These are phyloP conservation scores for Oconnorella tubifera DNA, from an alignment of 2,888 invertebrate species.

Conservation along the genomic window DNA sequence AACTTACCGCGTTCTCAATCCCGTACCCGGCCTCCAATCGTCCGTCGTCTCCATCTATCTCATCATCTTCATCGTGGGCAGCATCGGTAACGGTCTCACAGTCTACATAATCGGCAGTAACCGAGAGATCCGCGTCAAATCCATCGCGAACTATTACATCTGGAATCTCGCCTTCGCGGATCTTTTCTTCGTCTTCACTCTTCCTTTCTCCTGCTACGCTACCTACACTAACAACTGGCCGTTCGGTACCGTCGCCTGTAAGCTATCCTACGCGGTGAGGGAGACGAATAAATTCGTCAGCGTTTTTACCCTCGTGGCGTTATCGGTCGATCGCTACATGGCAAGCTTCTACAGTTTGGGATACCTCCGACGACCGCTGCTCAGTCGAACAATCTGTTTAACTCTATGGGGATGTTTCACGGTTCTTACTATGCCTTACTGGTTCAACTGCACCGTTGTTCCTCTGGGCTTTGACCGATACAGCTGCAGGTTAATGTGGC, in stretches of 20 bases:
- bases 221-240: conserved; percentile 27
- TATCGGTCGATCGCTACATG: conserved; percentile 29
- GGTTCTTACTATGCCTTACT: conserved; percentile 26
- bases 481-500: conserved; percentile 11
- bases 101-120: conserved; percentile 18
- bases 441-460: conserved; percentile 21
- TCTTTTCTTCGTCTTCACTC: conserved; percentile 27
- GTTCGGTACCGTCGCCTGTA: conserved; percentile 27
- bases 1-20: not conserved
- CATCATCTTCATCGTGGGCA: conserved; percentile 18
- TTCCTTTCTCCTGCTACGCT: conserved; percentile 28
- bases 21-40: not conserved
- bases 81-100: conserved; percentile 16
- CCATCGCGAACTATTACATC: conserved; percentile 31
- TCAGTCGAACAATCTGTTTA: conserved; percentile 25
- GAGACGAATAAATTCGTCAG: conserved; percentile 29
- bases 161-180: conserved; percentile 34
- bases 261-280: conserved; percentile 20
- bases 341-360: conserved; percentile 30
- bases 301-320: conserved; percentile 31
- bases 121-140: conserved; percentile 7
- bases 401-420: conserved; percentile 23
- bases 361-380: conserved; percentile 20
- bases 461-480: not conserved
- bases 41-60: conserved; percentile 14